phyloP scores from a whole-genome alignment of 2,797 vertebrate genomes.

The Percopsis omiscomaycus region DNA sequence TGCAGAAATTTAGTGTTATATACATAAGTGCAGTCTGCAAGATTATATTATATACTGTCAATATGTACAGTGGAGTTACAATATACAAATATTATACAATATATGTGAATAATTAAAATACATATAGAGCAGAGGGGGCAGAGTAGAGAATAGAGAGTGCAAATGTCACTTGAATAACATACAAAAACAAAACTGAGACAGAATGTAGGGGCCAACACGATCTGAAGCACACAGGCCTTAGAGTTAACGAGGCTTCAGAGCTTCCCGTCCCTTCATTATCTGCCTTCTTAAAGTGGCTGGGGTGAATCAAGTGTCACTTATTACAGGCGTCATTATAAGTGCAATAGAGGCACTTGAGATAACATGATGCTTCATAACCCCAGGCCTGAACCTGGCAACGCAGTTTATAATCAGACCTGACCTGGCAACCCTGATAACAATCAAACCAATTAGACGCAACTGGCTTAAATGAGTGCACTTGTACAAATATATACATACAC shows the following conservation, averaged over 20 bases:
- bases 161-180: too few species aligned
- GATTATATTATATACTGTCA: background rate
- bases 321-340: conserved; percentile 74
- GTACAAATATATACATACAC: conserved; percentile 27
- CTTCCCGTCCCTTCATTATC: too few species aligned
- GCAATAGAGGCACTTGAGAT: conserved; percentile 61
- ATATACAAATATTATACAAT: background rate
- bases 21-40: background rate
- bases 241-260: background rate
- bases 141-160: too few species aligned
- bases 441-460: conserved; percentile 72
- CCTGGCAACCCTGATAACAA: conserved; percentile 67
- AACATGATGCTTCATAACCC: conserved; percentile 61
- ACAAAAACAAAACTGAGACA: too few species aligned
- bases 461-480: conserved; percentile 63
- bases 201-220: too few species aligned
- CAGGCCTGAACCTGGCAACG: conserved; percentile 63
- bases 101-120: too few species aligned
- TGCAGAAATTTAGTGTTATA: too few species aligned
- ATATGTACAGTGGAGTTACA: background rate
- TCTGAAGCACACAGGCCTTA: background rate
- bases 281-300: too few species aligned
- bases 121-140: too few species aligned
- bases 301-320: conserved; percentile 57
- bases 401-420: conserved; percentile 68